A percentile compares a stretch with the other conserved stretches of the same genome.
These are phyloP conservation scores for Temnothorax rugatulus DNA, from an alignment of 2,888 invertebrate species.

Conservation along the genomic window DNA sequence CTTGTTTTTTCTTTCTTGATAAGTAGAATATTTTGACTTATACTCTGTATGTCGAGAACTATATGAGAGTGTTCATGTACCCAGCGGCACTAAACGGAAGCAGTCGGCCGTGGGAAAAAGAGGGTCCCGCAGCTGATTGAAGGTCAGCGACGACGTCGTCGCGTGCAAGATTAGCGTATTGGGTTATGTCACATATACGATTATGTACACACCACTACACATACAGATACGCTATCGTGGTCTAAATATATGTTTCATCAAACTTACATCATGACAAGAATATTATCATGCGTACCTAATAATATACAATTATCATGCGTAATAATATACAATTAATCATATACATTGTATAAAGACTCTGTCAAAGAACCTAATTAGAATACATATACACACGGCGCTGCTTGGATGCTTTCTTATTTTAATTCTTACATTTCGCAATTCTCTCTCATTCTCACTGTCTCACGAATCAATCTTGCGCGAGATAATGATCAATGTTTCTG, in stretches of 20 bases:
- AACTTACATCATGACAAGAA: neutral
- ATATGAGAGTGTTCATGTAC: neutral
- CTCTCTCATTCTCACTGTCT: neutral
- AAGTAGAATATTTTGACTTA: conserved; percentile 3
- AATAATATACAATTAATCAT: neutral
- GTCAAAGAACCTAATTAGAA: neutral
- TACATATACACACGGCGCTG: neutral
- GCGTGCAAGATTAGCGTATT: conserved; percentile 58
- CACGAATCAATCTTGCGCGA: neutral
- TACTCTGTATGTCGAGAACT: conserved; percentile 8
- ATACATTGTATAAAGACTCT: neutral
- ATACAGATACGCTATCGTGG: neutral
- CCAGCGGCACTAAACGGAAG: conserved; percentile 61
- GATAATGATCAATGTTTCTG: conserved; percentile 7
- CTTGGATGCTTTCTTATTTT: conserved; percentile 26
- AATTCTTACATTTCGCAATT: neutral
- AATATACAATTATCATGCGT: neutral
- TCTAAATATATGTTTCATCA: neutral
- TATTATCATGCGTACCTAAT: neutral
- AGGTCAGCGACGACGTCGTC: conserved; percentile 60
- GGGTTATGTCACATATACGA: conserved; percentile 27
- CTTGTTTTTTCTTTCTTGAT: neutral
- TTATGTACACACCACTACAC: neutral
- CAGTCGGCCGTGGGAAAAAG: conserved; percentile 64
- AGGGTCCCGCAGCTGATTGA: conserved; percentile 58